These are phyloP conservation scores for Drosophila austrosaltans DNA, from an alignment of 2,888 invertebrate genomes.

Conservation along the genomic window DNA sequence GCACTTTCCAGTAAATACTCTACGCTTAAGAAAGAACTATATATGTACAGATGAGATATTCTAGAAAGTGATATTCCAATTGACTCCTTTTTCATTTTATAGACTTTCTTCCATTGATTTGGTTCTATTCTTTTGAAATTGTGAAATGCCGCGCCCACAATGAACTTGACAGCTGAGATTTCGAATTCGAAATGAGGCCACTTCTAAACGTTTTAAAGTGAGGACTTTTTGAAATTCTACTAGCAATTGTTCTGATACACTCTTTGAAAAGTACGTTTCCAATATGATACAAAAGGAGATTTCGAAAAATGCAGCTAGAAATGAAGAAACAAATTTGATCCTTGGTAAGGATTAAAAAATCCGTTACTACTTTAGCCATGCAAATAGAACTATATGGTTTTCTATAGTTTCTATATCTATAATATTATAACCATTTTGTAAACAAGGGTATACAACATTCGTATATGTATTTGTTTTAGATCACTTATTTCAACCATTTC, in stretches of 20 bases:
- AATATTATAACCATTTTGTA: neutral
- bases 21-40: neutral
- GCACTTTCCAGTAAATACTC: conserved; percentile 4
- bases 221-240: neutral
- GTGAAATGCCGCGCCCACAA: conserved; percentile 59
- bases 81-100: neutral
- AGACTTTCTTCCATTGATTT: conserved; percentile 35
- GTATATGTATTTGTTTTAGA: neutral
- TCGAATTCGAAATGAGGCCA: conserved; percentile 36
- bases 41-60: neutral
- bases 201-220: conserved; percentile 29
- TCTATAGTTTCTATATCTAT: no score
- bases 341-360: no score
- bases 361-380: no score
- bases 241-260: conserved; percentile 8
- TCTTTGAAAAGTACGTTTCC: neutral
- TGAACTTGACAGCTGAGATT: conserved; percentile 57
- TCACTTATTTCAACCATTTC: neutral
- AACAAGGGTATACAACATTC: neutral
- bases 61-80: neutral
- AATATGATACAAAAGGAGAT: neutral
- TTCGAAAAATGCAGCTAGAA: no score
- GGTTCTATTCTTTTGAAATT: conserved; percentile 31
- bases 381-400: no score
- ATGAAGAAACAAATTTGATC: no score